Evolutionary conservation across 23 tunicate species (phyloP).

Genomic region (Aplidium turbinatum): DNA sequence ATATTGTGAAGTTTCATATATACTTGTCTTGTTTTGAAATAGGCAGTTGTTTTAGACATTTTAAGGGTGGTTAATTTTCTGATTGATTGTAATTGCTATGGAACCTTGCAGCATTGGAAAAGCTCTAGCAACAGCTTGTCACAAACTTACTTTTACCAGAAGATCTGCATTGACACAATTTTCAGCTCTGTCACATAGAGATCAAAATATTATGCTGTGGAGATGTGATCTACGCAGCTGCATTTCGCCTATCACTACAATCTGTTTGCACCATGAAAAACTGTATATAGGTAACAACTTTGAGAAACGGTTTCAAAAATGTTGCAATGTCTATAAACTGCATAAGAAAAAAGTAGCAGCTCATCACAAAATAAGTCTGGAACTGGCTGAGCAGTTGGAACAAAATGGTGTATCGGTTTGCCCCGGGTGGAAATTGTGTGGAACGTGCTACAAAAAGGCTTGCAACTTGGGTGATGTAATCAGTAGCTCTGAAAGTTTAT

Average conservation of each 20-base stretch:
- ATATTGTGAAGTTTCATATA: too few species aligned
- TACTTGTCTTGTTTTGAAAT: too few species aligned
- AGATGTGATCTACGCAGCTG: background rate
- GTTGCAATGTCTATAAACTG: too few species aligned
- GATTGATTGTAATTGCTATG: too few species aligned
- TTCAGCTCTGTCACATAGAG: background rate
- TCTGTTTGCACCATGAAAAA: background rate
- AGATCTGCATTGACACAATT: background rate
- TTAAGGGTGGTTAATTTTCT: too few species aligned
- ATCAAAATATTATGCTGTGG: background rate
- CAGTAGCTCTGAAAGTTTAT: background rate
- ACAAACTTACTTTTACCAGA: background rate
- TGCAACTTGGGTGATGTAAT: background rate
- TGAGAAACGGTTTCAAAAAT: too few species aligned
- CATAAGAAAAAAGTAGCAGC: too few species aligned
- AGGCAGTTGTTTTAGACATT: too few species aligned
- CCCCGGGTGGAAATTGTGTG: conserved; percentile 4
- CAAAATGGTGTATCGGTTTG: background rate
- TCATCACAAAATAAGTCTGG: too few species aligned
- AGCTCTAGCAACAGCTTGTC: background rate
- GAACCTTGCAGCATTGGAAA: too few species aligned
- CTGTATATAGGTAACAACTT: background rate
- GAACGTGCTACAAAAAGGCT: background rate
- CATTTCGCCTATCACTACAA: background rate
- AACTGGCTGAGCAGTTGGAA: background rate